Evolutionary conservation across 2,888 invertebrate species (phyloP).

Genomic region (Caenorhabditis wallacei): DNA sequence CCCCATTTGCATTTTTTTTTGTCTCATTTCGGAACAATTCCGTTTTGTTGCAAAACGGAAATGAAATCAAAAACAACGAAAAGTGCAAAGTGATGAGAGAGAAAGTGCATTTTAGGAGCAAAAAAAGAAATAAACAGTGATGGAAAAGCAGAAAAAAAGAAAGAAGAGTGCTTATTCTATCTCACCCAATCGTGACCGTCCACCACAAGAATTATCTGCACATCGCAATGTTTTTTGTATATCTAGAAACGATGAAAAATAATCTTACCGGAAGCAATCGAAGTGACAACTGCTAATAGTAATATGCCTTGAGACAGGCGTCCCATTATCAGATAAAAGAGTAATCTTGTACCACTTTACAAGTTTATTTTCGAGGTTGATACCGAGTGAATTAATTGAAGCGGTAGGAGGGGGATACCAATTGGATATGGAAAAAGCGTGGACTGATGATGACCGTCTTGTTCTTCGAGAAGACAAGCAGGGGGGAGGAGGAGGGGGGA

Average conservation of each 20-base stretch:
- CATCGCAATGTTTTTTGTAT: conserved; percentile 33
- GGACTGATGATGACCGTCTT: conserved; percentile 39
- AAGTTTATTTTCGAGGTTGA: conserved; percentile 8
- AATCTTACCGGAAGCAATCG: conserved; percentile 40
- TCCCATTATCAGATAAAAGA: conserved; percentile 24
- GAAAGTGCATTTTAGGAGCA: conserved; percentile 4
- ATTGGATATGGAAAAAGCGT: conserved; percentile 43
- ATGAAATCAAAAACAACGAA: conserved; percentile 7
- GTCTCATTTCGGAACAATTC: conserved; percentile 13
- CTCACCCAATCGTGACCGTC: conserved; percentile 42
- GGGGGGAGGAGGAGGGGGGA: conserved; percentile 7
- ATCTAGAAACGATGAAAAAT: conserved; percentile 23
- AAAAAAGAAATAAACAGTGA: background rate
- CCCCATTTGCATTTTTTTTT: conserved; percentile 43
- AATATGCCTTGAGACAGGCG: conserved; percentile 40
- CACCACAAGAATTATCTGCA: conserved; percentile 46
- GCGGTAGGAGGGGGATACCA: background rate
- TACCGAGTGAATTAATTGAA: conserved; percentile 19
- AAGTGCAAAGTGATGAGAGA: conserved; percentile 13
- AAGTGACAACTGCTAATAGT: conserved; percentile 19
- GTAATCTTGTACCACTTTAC: conserved; percentile 13
- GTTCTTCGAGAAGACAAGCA: conserved; percentile 38
- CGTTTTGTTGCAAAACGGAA: conserved; percentile 40
- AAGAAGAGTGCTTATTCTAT: conserved; percentile 12
- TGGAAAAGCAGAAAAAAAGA: conserved; percentile 13